Percentiles rank a stretch among this genome's conserved stretches.
These are phyloP conservation scores for Lepidostoma basale DNA, from an alignment of 1,140 invertebrate genomes.

Conservation along the genomic window DNA sequence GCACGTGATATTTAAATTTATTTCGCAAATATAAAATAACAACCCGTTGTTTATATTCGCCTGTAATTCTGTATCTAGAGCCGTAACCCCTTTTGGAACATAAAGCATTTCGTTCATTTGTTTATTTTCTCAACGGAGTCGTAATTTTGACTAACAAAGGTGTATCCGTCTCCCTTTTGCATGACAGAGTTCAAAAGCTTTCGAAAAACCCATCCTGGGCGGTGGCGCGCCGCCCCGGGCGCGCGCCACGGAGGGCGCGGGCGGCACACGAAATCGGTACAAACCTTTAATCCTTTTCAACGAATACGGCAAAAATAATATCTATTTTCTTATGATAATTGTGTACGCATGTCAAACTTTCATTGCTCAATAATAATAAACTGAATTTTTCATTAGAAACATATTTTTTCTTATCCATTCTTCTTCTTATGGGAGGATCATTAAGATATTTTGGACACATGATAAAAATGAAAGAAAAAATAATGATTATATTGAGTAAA, in stretches of 20 bases:
- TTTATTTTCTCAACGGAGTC: slow-evolving; percentile 46
- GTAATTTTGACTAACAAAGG: slow-evolving; percentile 46
- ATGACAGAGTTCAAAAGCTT: slow-evolving; percentile 42
- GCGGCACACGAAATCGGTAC: slow-evolving; percentile 11
- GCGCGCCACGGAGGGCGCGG: not conserved
- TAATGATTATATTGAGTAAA: too few relatives aligned
- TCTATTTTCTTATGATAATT: slow-evolving; percentile 11
- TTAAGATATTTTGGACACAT: too few relatives aligned
- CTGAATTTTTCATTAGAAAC: too few relatives aligned
- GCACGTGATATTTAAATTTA: slow-evolving; percentile 39
- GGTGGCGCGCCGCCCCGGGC: slow-evolving; percentile 21
- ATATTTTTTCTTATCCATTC: too few relatives aligned
- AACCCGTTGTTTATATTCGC: slow-evolving; percentile 39
- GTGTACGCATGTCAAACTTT: not conserved
- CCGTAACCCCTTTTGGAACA: slow-evolving; percentile 38
- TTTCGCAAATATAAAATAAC: slow-evolving; percentile 46
- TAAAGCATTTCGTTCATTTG: slow-evolving; percentile 43
- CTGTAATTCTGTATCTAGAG: slow-evolving; percentile 38
- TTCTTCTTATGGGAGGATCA: too few relatives aligned
- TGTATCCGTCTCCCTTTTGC: slow-evolving; percentile 16
- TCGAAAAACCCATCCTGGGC: slow-evolving; percentile 42
- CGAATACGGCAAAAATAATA: not conserved
- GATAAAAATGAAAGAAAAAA: too few relatives aligned
- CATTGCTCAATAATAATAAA: too few relatives aligned
- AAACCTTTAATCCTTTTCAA: slow-evolving; percentile 25